Evolutionary conservation across 2,888 invertebrate genomes (phyloP).

Genomic region (Epiperipatus broadwayi): DNA sequence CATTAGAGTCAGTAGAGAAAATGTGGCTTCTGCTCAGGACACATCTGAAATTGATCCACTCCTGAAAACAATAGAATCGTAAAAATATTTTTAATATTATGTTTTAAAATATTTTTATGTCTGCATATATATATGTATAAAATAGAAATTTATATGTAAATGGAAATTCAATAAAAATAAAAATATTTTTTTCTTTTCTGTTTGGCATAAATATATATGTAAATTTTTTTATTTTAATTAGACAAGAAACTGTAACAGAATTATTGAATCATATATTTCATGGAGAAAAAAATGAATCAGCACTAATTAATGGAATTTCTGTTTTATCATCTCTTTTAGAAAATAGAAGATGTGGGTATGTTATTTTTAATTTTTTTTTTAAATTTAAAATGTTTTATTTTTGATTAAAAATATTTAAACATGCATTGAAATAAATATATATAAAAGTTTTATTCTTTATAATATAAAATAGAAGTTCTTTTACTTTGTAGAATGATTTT

Average conservation of each 20-base stretch:
- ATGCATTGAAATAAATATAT: no score
- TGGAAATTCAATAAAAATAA: no score
- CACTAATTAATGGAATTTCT: constrained; percentile 56
- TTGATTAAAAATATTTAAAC: not conserved
- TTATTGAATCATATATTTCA: constrained; percentile 55
- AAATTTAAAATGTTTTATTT: not conserved
- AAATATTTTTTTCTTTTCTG: no score
- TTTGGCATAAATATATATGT: constrained; percentile 11
- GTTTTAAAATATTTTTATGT: not conserved
- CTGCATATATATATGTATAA: not conserved
- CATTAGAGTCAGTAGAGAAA: constrained; percentile 32
- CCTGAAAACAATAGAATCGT: constrained; percentile 52
- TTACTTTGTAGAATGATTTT: no score
- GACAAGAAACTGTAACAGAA: constrained; percentile 42
- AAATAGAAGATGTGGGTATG: constrained; percentile 26
- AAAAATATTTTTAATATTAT: constrained; percentile 20
- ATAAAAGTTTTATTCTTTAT: no score
- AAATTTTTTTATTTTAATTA: constrained; percentile 21
- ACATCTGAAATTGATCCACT: constrained; percentile 48
- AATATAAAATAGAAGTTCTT: no score
- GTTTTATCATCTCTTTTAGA: constrained; percentile 53
- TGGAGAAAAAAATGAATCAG: constrained; percentile 39
- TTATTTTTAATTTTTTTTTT: constrained; percentile 1
- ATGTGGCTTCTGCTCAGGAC: constrained; percentile 31
- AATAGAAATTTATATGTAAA: constrained; percentile 7